Base-by-base conservation (phyloP, 2,797 vertebrate genomes). In the Pangasius macronema region DNA sequence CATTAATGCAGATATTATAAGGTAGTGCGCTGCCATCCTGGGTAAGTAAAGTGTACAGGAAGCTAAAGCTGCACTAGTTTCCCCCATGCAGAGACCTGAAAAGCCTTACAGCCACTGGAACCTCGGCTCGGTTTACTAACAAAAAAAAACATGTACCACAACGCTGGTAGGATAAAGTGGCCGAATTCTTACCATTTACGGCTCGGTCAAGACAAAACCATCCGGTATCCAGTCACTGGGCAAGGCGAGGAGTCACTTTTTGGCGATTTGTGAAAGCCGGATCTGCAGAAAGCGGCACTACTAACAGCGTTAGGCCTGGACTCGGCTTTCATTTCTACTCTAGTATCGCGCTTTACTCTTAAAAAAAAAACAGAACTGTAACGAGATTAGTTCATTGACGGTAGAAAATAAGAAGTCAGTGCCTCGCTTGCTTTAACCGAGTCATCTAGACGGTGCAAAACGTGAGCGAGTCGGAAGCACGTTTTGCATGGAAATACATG, bases 161-260 rank as follows among this genome's bases (percentile, higher is more conserved):
- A 85, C 87, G 18, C 73, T 27, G 92, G 91, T 90, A 91, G 87
- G 92, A 90, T 90, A 80, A 89, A 92, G 93, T 89, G 36, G 87
- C 73, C 86, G 90, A 89, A 94, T 94, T 95, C 96, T 96, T 94
- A 97, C 96, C 96, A 95, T 96, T 91, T 93, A 94, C 90, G 93
- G 90, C 92, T 95, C 94, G 94, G 94, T 94, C 93, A 94, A 92
- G 91, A 93, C 91, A 93, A 95, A 95, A 93, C 86, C 94, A 91
- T 87, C 92, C 86, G 92, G 92, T 92, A 92, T 77, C 91, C 91
- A 91, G 67, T 91, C 87, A 93, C 85, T 92, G 65, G 90, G 91
- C 92, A 91, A 91, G 93, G 92, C 93, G 90, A 92, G 92, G 93
- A 95, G 93, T 93, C 93, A 91, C 89, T 93, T 95, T 95, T 91